These are phyloP conservation scores for Arctopsyche grandis DNA, from an alignment of 1,140 invertebrate genomes.

Conservation along the genomic window DNA sequence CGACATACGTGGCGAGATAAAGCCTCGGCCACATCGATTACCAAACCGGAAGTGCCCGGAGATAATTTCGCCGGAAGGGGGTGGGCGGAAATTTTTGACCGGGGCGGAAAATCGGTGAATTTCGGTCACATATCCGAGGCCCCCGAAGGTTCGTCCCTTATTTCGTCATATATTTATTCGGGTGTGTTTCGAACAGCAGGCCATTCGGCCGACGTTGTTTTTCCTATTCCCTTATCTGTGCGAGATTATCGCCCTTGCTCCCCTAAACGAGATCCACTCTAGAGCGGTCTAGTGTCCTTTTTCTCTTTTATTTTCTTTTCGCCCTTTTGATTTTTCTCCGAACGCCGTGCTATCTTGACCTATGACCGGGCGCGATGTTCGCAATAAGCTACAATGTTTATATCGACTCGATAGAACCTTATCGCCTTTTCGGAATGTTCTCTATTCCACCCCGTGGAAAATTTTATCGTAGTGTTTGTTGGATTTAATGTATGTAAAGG, in stretches of 20 bases:
- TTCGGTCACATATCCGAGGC: background rate
- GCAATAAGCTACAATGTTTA: no score
- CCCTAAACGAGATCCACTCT: conserved; percentile 22
- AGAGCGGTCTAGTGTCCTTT: background rate
- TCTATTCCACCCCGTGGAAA: no score
- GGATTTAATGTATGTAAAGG: no score
- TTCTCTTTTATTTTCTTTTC: background rate
- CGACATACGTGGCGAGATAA: conserved; percentile 1
- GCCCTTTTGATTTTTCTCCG: background rate
- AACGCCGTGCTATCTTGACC: background rate
- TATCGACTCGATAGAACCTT: no score
- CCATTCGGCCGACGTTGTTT: conserved; percentile 1
- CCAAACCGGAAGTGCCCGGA: background rate
- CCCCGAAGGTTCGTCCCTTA: background rate
- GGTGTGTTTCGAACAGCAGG: background rate
- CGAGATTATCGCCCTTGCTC: conserved; percentile 17
- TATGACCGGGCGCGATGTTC: background rate
- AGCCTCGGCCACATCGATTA: background rate
- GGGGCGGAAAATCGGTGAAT: no score
- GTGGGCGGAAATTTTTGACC: no score
- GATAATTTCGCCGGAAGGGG: no score
- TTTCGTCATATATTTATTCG: conserved; percentile 24
- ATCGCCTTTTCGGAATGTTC: no score
- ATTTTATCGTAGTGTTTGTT: no score
- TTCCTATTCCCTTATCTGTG: conserved; percentile 13